Conservation (phyloP, 2,888 invertebrate genomes). For the Clusia tigrina region DNA sequence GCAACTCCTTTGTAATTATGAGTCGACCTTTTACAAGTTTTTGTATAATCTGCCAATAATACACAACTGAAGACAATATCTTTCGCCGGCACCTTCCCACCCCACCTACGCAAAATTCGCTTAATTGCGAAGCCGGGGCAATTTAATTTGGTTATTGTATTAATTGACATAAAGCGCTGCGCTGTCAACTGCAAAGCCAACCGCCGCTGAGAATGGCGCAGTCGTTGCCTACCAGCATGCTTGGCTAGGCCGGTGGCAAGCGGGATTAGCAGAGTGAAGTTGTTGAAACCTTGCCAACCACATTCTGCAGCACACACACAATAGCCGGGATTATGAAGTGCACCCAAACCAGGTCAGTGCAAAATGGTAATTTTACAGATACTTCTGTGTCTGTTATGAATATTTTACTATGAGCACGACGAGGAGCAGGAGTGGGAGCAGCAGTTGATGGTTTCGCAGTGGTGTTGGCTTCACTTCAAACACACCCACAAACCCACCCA, state of each 20-base stretch:
- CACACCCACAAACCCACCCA: neutral
- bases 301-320: constrained; percentile 41
- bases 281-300: constrained; percentile 47
- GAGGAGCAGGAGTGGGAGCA: neutral
- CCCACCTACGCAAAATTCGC: too few species aligned
- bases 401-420: constrained; percentile 27
- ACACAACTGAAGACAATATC: too few species aligned
- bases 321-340: constrained; percentile 42
- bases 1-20: too few species aligned
- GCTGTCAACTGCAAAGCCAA: constrained; percentile 43
- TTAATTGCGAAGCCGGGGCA: constrained; percentile 47
- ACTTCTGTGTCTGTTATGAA: constrained; percentile 35
- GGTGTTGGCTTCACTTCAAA: neutral
- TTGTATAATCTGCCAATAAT: too few species aligned
- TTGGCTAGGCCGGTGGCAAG: too few species aligned
- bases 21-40: too few species aligned
- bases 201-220: constrained; percentile 18
- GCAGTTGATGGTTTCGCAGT: neutral
- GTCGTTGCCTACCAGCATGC: constrained; percentile 28
- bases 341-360: constrained; percentile 24
- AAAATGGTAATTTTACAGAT: constrained; percentile 4
- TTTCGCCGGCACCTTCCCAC: too few species aligned
- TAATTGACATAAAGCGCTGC: constrained; percentile 60
- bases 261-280: neutral
- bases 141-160: constrained; percentile 63